These are phyloP conservation scores for Ictalurus furcatus DNA, from an alignment of 2,113 vertebrate species.

Conservation along the genomic window DNA sequence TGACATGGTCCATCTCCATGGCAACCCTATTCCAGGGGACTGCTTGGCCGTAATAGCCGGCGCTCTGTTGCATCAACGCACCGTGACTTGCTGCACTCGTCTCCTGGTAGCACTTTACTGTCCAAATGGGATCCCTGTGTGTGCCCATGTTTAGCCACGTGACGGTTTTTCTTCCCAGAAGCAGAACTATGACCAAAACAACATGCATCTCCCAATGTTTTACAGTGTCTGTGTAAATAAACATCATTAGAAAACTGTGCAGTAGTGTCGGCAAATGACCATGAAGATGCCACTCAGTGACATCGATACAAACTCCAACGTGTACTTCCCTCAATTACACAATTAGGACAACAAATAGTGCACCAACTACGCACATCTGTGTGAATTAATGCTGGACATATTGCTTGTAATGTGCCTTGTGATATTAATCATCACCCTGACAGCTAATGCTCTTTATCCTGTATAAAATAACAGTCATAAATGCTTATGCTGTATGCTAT, in stretches of 20 bases:
- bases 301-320: constrained; percentile 11
- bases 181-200: constrained; percentile 24
- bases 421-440: not conserved
- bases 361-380: not conserved
- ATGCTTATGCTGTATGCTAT: not conserved
- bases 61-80: constrained; percentile 62
- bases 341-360: not conserved
- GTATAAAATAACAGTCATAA: not conserved
- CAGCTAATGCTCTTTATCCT: not conserved
- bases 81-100: constrained; percentile 57
- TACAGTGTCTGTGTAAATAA: not conserved
- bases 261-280: not conserved
- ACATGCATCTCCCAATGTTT: not conserved
- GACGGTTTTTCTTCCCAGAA: constrained; percentile 19
- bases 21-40: constrained; percentile 66
- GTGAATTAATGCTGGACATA: not conserved
- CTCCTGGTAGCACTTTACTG: constrained; percentile 51
- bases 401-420: not conserved
- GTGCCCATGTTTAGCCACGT: constrained; percentile 33
- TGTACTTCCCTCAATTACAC: not conserved
- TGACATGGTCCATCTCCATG: constrained; percentile 72
- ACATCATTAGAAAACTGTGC: not conserved
- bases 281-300: not conserved
- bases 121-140: constrained; percentile 36
- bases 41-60: constrained; percentile 62